These are phyloP conservation scores for Epizoanthus rinbou DNA, from an alignment of 92 coral and sea anemone genomes.

Conservation along the genomic window DNA sequence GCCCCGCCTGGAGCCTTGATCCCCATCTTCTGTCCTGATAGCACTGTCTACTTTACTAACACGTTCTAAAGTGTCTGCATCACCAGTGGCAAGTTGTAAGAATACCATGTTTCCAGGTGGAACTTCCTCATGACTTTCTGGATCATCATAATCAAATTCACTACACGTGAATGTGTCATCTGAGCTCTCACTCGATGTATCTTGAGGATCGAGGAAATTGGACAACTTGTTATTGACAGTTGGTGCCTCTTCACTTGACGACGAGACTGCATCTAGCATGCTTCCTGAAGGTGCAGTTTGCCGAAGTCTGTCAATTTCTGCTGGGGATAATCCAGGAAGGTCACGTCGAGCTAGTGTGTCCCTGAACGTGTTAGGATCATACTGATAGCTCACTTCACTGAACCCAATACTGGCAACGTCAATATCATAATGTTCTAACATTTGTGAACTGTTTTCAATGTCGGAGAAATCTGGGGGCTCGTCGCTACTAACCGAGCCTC, in stretches of 20 bases:
- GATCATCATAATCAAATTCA: slow-evolving; percentile 92
- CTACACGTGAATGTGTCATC: slow-evolving; percentile 96
- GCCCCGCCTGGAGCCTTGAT: slow-evolving; percentile 55
- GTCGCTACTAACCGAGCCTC: slow-evolving; percentile 85
- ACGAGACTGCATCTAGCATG: slow-evolving; percentile 91
- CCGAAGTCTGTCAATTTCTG: slow-evolving; percentile 90
- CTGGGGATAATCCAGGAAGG: slow-evolving; percentile 75
- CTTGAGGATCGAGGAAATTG: slow-evolving; percentile 80
- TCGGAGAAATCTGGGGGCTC: slow-evolving; percentile 88
- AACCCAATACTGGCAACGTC: slow-evolving; percentile 94
- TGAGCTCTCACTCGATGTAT: slow-evolving; percentile 94
- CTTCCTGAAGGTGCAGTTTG: slow-evolving; percentile 91
- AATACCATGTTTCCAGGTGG: slow-evolving; percentile 79
- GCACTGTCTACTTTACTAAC: slow-evolving; percentile 29
- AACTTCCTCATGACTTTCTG: slow-evolving; percentile 70
- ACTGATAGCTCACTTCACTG: slow-evolving; percentile 92
- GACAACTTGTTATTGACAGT: slow-evolving; percentile 76
- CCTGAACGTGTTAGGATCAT: slow-evolving; percentile 79
- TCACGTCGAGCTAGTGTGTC: slow-evolving; percentile 78
- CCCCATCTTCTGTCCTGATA: slow-evolving; percentile 8
- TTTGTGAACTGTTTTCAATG: slow-evolving; percentile 84
- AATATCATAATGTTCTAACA: slow-evolving; percentile 91
- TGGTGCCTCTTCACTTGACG: slow-evolving; percentile 81
- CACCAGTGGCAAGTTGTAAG: slow-evolving; percentile 59
- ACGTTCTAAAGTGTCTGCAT: slow-evolving; percentile 32